These are phyloP conservation scores for Bombyx mori DNA, from an alignment of 1,140 invertebrate species.

Conservation along the genomic window DNA sequence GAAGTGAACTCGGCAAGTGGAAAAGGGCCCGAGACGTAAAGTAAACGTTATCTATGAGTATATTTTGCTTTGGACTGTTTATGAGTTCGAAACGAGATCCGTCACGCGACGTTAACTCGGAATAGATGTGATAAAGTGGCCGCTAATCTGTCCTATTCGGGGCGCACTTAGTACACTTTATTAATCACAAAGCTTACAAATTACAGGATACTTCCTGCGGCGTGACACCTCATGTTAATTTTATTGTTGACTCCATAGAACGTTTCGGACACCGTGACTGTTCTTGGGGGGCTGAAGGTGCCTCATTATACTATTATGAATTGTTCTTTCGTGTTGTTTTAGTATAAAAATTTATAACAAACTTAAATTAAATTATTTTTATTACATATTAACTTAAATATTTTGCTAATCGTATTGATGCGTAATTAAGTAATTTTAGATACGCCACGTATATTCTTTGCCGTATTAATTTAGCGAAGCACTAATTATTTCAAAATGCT, in stretches of 20 bases:
- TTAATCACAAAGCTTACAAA: conserved; percentile 71
- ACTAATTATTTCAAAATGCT: conserved; percentile 40
- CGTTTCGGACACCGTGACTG: conserved; percentile 50
- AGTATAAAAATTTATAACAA: no score
- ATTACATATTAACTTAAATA: neutral
- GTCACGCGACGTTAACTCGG: conserved; percentile 68
- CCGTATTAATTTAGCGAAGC: no score
- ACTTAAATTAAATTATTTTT: neutral
- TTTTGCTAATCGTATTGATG: neutral
- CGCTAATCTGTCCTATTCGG: conserved; percentile 69
- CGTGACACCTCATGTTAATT: conserved; percentile 63
- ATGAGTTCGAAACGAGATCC: conserved; percentile 69
- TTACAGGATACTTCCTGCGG: conserved; percentile 63
- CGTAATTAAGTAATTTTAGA: no score
- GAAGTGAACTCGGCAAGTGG: conserved; percentile 60
- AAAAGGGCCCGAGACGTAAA: conserved; percentile 62
- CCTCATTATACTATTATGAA: conserved; percentile 29
- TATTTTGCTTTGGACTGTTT: conserved; percentile 70
- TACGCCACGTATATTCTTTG: no score
- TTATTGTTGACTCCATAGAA: conserved; percentile 57
- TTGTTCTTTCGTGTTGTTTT: conserved; percentile 3
- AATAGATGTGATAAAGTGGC: conserved; percentile 69
- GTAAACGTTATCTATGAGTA: conserved; percentile 64
- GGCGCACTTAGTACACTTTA: conserved; percentile 69
- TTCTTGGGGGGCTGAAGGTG: conserved; percentile 40